Evolutionary conservation across 2,888 invertebrate species (phyloP).

Genomic region (Hypomecis punctinalis): DNA sequence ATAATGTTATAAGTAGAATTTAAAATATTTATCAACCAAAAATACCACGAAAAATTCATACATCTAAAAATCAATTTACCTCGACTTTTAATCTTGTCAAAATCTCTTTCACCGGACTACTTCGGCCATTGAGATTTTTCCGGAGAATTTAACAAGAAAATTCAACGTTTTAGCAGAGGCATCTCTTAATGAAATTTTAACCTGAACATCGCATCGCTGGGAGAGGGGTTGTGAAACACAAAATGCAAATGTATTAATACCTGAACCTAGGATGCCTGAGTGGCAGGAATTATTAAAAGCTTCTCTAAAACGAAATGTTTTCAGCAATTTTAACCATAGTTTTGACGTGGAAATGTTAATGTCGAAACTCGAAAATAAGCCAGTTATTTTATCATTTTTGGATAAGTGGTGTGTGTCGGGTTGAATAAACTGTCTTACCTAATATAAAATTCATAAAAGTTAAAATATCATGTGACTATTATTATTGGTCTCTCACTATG

Average conservation of each 20-base stretch:
- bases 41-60: no score
- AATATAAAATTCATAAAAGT: no score
- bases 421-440: no score
- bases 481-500: no score
- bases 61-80: background rate
- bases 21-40: no score
- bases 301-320: slow-evolving; percentile 22
- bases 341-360: background rate
- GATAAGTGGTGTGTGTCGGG: no score
- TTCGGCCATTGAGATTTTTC: background rate
- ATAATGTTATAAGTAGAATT: no score
- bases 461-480: no score
- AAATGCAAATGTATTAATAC: slow-evolving; percentile 12
- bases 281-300: slow-evolving; percentile 17
- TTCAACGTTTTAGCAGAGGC: background rate
- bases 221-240: slow-evolving; percentile 17
- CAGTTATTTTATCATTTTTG: no score
- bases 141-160: background rate
- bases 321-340: slow-evolving; percentile 23
- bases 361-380: no score
- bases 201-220: slow-evolving; percentile 17
- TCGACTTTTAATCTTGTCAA: background rate
- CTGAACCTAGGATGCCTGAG: slow-evolving; percentile 10
- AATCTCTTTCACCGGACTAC: background rate
- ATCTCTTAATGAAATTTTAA: slow-evolving; percentile 29